Evolutionary conservation across 2,113 vertebrate species (phyloP).

Genomic region (Sterrhoptilus dennistouni): DNA sequence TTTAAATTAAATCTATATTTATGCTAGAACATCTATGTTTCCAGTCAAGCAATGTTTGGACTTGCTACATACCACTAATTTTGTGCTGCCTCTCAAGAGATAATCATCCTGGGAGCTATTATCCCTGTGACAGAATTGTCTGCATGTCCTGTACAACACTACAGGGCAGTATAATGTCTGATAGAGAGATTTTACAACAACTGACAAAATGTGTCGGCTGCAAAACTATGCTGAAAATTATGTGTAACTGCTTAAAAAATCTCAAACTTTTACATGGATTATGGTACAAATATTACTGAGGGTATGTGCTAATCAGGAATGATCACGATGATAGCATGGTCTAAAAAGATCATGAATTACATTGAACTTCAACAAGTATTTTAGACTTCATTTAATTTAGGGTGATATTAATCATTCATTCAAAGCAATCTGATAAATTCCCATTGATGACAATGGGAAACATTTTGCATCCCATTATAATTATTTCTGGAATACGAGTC

Average conservation of each 20-base stretch:
- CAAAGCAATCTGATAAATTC: not conserved
- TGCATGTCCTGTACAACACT: not conserved
- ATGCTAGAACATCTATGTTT: not conserved
- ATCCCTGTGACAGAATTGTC: not conserved
- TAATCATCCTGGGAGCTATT: not conserved
- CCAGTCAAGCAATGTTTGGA: not conserved
- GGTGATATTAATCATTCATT: not conserved
- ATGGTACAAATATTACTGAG: not conserved
- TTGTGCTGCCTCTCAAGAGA: not conserved
- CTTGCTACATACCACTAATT: not conserved
- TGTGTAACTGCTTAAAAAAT: not conserved
- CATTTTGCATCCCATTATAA: not conserved
- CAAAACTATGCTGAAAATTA: not conserved
- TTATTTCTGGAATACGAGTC: not conserved
- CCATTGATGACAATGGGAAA: not conserved
- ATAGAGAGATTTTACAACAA: not conserved
- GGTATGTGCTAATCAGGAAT: not conserved
- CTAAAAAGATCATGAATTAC: not conserved
- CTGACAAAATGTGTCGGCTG: not conserved
- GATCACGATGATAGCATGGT: not conserved
- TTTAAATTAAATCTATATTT: not conserved
- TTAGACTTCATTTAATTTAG: not conserved
- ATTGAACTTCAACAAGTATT: not conserved
- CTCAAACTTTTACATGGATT: not conserved
- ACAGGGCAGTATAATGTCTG: not conserved